These are phyloP conservation scores for Troides oblongomaculatus DNA, from an alignment of 2,888 invertebrate genomes.

Conservation along the genomic window DNA sequence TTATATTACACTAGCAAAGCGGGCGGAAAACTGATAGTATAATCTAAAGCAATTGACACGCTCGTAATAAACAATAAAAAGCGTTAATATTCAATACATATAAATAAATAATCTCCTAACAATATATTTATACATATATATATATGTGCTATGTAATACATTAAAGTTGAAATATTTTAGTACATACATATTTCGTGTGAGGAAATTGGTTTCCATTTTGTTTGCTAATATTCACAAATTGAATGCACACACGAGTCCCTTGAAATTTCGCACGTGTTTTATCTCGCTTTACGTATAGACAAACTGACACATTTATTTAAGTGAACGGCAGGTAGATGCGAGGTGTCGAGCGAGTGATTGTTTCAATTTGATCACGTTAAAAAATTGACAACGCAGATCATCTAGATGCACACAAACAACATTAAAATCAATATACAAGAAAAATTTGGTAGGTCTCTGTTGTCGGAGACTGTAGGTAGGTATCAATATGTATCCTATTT, in stretches of 20 bases:
- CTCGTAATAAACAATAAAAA: too few relatives aligned
- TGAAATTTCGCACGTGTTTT: conserved; percentile 18
- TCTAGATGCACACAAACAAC: background rate
- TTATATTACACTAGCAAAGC: too few relatives aligned
- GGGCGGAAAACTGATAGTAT: too few relatives aligned
- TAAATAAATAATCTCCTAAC: too few relatives aligned
- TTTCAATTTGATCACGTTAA: conserved; percentile 1
- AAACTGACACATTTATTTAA: background rate
- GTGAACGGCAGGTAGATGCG: background rate
- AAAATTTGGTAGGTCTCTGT: too few relatives aligned
- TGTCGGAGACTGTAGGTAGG: too few relatives aligned
- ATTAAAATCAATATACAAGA: background rate
- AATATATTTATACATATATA: too few relatives aligned
- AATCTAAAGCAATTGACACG: too few relatives aligned
- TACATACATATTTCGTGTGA: background rate
- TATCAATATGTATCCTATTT: too few relatives aligned
- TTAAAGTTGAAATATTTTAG: background rate
- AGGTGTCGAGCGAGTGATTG: background rate
- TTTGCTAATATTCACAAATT: conserved; percentile 1
- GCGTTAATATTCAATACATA: background rate
- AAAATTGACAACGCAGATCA: background rate
- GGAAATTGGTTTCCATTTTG: background rate
- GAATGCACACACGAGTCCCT: conserved; percentile 11
- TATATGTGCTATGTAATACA: too few relatives aligned
- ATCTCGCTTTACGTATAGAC: conserved; percentile 5